A percentile compares a stretch with the other conserved stretches of the same genome.
phyloP scores from a whole-genome alignment of 2,888 invertebrate species.

The Pristionchus maxplancki region DNA sequence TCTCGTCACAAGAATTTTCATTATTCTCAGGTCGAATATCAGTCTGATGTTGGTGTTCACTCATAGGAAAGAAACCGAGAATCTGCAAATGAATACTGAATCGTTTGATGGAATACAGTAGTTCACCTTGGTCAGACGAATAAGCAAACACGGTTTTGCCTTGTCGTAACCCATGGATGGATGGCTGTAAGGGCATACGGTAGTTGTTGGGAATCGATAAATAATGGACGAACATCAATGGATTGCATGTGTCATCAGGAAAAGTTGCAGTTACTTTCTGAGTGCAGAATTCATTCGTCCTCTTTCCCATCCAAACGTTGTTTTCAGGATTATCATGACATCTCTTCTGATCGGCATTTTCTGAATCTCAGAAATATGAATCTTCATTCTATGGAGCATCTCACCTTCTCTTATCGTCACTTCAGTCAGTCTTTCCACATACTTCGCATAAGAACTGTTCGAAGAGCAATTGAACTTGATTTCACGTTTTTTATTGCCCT shows the following conservation, averaged over 20 bases:
- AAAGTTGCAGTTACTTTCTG: neutral
- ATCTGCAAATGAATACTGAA: neutral
- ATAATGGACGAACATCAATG: neutral
- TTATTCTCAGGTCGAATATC: neutral
- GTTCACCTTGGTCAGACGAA: conserved; percentile 57
- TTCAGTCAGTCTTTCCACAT: neutral
- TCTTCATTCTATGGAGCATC: neutral
- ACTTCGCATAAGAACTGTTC: neutral
- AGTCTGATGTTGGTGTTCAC: neutral
- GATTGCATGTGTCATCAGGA: neutral
- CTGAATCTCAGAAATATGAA: neutral
- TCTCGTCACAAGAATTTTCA: neutral
- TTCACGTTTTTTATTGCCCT: neutral
- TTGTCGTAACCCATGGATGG: conserved; percentile 55
- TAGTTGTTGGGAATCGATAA: neutral
- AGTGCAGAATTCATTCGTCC: neutral
- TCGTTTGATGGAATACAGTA: neutral
- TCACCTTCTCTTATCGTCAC: neutral
- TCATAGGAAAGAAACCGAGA: conserved; percentile 4
- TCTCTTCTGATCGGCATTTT: neutral
- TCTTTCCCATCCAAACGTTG: neutral
- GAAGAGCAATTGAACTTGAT: neutral
- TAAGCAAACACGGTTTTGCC: conserved; percentile 58
- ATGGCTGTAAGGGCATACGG: neutral
- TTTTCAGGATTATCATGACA: neutral